Base-by-base conservation (phyloP, 2,888 invertebrate genomes). In the Cactoblastis cactorum region DNA sequence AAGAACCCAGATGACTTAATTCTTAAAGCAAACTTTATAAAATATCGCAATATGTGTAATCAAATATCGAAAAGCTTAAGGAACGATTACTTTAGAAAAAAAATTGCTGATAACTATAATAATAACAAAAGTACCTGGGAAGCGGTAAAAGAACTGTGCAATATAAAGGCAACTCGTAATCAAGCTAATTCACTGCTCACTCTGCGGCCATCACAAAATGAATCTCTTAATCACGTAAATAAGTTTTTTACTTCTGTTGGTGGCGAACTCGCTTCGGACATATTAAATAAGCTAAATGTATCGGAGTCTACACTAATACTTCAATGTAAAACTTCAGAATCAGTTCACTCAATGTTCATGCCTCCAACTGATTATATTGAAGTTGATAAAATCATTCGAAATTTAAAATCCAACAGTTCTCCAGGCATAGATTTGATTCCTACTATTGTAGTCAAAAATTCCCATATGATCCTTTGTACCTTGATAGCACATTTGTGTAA, bases 111-210 rank as follows among this genome's bases (percentile, higher is more conserved):
- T 11, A 45, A 50, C 8, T 12, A 38, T 19, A 45, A 50, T 19
- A 50, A 50, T 37, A 50, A 32, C 6, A 50, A 45, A 50, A 45
- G 37, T 4, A 50, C 50, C n/a, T 50, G 50, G 50, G 50, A 37
- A 3, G 37, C 17, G 0, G 50, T 50, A 4, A 50, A 50, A 12
- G 50, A 50, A 18, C 3, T 50, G 4, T 50, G 50, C 12, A 45
- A 50, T 11, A 45, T 50, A 1, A 50, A 45, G 19, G 45, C 3
- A 9, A 37, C 28, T 6, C 45, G 11, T n/a, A 12, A 37, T 6
- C 37, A 45, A 38, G 18, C 50, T n/a, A 19, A 34, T 11, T 11
- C 50, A 12, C n/a, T 50, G 4, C 11, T 45, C 6, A 9, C 12
- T 1, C 11, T 45, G 6, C 9, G 28, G 6, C 32, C 45, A 9